Conservation (phyloP, 2,888 invertebrate genomes). For the Drosophila prolongata region DNA sequence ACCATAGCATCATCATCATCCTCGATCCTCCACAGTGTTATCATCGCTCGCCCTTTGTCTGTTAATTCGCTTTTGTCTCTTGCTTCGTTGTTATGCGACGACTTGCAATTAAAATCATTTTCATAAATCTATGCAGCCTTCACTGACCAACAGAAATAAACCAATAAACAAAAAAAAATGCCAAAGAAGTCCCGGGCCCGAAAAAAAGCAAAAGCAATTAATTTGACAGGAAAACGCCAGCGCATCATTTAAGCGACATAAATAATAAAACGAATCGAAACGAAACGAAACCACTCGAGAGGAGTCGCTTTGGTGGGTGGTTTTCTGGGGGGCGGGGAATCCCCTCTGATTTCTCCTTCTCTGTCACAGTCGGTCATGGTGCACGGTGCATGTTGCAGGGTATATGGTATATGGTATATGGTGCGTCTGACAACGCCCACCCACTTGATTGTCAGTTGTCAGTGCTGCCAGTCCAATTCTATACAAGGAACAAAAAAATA, state of each 20-base stretch:
- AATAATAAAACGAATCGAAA: slow-evolving; percentile 48
- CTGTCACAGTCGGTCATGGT: slow-evolving; percentile 58
- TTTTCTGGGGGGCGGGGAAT: background rate
- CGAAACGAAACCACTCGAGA: slow-evolving; percentile 26
- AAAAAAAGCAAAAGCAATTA: slow-evolving; percentile 52
- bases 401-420: background rate
- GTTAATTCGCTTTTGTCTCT: slow-evolving; percentile 32
- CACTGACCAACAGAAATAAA: background rate
- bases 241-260: slow-evolving; percentile 68
- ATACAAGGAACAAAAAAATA: background rate
- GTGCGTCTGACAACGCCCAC: slow-evolving; percentile 49
- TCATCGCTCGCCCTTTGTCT: slow-evolving; percentile 55
- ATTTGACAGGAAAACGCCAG: slow-evolving; percentile 66
- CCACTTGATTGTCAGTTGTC: slow-evolving; percentile 43
- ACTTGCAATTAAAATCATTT: slow-evolving; percentile 55
- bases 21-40: slow-evolving; percentile 16
- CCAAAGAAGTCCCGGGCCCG: slow-evolving; percentile 5
- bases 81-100: slow-evolving; percentile 29
- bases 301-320: slow-evolving; percentile 16
- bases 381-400: slow-evolving; percentile 3
- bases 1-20: slow-evolving; percentile 20
- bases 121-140: slow-evolving; percentile 59
- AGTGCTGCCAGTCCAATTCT: slow-evolving; percentile 1
- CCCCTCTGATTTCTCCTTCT: slow-evolving; percentile 21
- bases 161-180: background rate